Evolutionary conservation across 2,888 invertebrate species (phyloP).

Genomic region (Antheraea assamensis): DNA sequence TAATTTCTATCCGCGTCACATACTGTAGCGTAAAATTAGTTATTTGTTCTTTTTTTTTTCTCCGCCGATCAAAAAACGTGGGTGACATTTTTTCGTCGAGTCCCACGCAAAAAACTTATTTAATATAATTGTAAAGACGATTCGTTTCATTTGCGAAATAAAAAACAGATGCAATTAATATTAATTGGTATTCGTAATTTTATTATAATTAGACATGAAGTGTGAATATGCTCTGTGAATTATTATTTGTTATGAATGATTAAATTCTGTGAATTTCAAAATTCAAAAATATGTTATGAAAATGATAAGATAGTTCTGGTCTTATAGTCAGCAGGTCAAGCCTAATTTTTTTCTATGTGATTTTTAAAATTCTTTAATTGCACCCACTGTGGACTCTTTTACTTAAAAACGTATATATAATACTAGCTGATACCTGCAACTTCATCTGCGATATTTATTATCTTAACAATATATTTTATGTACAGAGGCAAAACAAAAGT

Average conservation of each 20-base stretch:
- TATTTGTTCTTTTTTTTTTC: constrained; percentile 55
- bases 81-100: constrained; percentile 67
- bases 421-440: too few relatives aligned
- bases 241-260: background rate
- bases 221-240: background rate
- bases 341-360: background rate
- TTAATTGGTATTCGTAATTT: background rate
- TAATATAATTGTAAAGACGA: constrained; percentile 43
- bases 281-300: background rate
- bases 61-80: constrained; percentile 57
- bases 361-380: background rate
- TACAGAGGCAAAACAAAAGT: too few relatives aligned
- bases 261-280: background rate
- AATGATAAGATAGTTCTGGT: constrained; percentile 1
- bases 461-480: too few relatives aligned
- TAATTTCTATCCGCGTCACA: constrained; percentile 37
- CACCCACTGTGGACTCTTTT: too few relatives aligned
- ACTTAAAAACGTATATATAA: too few relatives aligned
- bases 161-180: constrained; percentile 36
- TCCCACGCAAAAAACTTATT: constrained; percentile 62
- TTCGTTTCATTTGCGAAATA: constrained; percentile 42
- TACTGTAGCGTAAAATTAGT: constrained; percentile 61
- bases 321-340: background rate
- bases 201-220: constrained; percentile 2
- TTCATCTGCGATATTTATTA: too few relatives aligned